Evolutionary conservation across 2,888 invertebrate species (phyloP), one percentile per base, ranked within the genome.

Genomic region (Bombylius discolor): DNA sequence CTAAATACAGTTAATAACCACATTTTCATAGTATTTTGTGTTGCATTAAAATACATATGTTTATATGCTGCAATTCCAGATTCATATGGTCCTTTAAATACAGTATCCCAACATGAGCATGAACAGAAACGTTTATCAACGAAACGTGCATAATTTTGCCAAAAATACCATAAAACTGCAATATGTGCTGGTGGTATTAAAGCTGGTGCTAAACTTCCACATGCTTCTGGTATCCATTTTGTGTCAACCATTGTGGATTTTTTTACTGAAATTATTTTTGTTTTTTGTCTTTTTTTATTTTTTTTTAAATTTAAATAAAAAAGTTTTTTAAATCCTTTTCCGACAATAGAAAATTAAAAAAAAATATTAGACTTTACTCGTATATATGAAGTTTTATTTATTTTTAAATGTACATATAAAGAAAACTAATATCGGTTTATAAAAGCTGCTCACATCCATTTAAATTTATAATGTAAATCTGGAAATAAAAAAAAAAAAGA

Each of bases 31-130:
- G 79, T 78, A 62, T 83, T 83, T 48, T 74, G 71, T 13, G 83
- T 83, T 48, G 81, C 81, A 69, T 84, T 84, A 69, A 84, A 84
- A 69, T 84, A 84, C 71, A 84, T 78, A 66, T 84, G 84, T 65
- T 84, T 84, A 65, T 82, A 84, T 32, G 81, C 78, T 47, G 82
- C 81, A 59, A 83, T 76, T n/a, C 84, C 84, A 34, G 81, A 79
- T 68, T 84, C 84, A 65, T 84, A 84, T 12, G 82, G 80, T 13
- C 83, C 85, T 78, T 85, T 85, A 66, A 85, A 85, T 8, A 86
- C 81, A 0, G 85, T 86, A 66, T 87, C 87, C 83, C 86, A 87
- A 67, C 86, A 87, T 12, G 83, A 82, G 70, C 85, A 85, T 14
- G 81, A 79, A 66, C 86, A 86, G 62, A 78, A 80, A 56, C 77